Percentiles rank a stretch among this genome's conserved stretches.
These are phyloP conservation scores for Drosophila cardini DNA, from an alignment of 1,140 invertebrate species.

Conservation along the genomic window DNA sequence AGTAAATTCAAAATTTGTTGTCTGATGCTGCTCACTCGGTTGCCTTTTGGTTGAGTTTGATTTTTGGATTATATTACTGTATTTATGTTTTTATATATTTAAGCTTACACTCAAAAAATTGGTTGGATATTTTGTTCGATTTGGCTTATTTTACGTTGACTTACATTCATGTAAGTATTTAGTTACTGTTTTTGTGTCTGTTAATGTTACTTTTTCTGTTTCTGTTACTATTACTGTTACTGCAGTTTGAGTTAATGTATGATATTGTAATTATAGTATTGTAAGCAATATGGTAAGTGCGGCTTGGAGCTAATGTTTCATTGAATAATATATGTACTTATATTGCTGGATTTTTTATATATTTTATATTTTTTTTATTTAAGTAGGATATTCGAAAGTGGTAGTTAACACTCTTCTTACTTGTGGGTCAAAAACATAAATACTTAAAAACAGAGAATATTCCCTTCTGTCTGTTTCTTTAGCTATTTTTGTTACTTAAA, in stretches of 20 bases:
- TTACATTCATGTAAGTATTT: conserved; percentile 50
- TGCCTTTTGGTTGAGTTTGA: conserved; percentile 32
- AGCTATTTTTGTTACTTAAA: conserved; percentile 6
- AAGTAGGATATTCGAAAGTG: conserved; percentile 33
- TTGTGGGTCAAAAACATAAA: conserved; percentile 25
- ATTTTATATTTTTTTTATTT: conserved; percentile 27
- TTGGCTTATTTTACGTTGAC: conserved; percentile 23
- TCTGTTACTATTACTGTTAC: conserved; percentile 24
- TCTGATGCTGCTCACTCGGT: conserved; percentile 10
- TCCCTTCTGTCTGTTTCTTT: conserved; percentile 24
- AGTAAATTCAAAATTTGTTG: background rate
- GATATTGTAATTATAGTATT: conserved; percentile 54
- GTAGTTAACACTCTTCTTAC: conserved; percentile 10
- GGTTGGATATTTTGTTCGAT: conserved; percentile 23
- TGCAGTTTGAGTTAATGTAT: conserved; percentile 30
- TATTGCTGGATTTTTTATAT: conserved; percentile 17
- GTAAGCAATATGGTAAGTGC: conserved; percentile 72
- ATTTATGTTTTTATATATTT: conserved; percentile 21
- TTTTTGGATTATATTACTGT: conserved; percentile 48
- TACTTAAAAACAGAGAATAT: conserved; percentile 24
- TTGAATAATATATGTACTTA: conserved; percentile 69
- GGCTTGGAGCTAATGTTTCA: conserved; percentile 79
- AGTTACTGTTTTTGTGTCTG: conserved; percentile 22
- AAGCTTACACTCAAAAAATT: conserved; percentile 24
- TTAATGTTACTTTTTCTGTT: conserved; percentile 36